Base-by-base conservation (phyloP, 1,140 invertebrate species). In the Homalodisca vitripennis region DNA sequence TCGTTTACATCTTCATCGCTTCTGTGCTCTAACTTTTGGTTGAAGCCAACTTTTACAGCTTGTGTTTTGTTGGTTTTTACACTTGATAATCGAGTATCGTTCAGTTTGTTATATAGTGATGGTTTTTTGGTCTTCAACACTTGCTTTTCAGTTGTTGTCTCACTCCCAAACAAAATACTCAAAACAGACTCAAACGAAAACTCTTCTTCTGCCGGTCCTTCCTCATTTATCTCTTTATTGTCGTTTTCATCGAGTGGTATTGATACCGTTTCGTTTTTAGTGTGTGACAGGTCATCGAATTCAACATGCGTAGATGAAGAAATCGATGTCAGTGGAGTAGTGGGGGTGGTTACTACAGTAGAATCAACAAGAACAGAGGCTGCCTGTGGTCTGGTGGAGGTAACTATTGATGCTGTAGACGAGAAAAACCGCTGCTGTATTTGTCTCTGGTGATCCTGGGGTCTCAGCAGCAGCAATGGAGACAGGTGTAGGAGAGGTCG, bases 241-340 rank as follows among this genome's bases (percentile, higher is more conserved):
- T 64, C 60, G 10, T 47, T 22, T 22, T 70, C 31, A 24, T 30
- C 41, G 30, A 73, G 32, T 60, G 27, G 34, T 27, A 68, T 71
- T 73, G 62, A 66, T 20, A 73, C 51, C 67, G 75, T 75, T 62
- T 76, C 55, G 63, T 22, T 31, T 67, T 17, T 30, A 24, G 31
- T 47, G 1, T 34, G 29, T 12, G 24, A 53, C 51, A 46, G 17
- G 31, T 41, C 34, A 17, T 10, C 6, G 17, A 41, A 41, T 46
- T 31, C 41, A 31, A 24, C 48, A 24, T 22, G 29, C 14, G 17
- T 34, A 14, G 30, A 17, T 57, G 31, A 31, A 20, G 10, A n/a
- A 27, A 30, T 27, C 30, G 48, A 32, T 27, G 32, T 62, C 55
- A 24, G 34, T 57, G 26, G 6, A 20, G 20, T 71, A 32, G 47